These are phyloP conservation scores for Clivina fossor DNA, from an alignment of 2,888 invertebrate species.

Conservation along the genomic window DNA sequence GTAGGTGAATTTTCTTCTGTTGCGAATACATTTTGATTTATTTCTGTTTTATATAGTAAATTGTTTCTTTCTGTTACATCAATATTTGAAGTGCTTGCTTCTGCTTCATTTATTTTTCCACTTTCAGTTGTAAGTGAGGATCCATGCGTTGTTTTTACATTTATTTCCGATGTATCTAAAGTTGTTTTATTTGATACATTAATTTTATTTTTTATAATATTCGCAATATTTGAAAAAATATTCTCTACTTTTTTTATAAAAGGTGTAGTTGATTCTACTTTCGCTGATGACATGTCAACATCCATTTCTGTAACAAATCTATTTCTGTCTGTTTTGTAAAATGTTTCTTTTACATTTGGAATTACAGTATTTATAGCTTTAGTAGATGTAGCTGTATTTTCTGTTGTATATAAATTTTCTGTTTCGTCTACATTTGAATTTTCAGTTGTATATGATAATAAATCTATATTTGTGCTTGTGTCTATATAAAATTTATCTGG, in stretches of 20 bases:
- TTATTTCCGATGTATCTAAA: neutral
- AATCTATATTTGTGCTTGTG: no score
- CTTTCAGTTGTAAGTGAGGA: neutral
- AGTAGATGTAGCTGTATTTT: no score
- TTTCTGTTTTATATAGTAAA: no score
- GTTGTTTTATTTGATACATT: neutral
- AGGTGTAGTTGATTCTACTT: neutral
- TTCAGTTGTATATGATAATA: no score
- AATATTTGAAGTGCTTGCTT: neutral
- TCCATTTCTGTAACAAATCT: no score
- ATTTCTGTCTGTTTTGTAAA: no score
- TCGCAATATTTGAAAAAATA: no score
- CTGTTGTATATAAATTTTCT: neutral
- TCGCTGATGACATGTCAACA: neutral
- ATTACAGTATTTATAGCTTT: neutral
- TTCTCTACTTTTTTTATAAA: no score
- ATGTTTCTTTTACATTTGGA: neutral
- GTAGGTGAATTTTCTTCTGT: neutral
- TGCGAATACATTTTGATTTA: no score
- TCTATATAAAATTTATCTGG: no score
- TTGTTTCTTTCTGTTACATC: conserved; percentile 1
- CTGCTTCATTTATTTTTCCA: no score
- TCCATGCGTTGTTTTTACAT: neutral
- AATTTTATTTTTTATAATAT: no score
- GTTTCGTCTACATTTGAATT: neutral